Conservation (phyloP, 2,888 invertebrate genomes). For the Mongoloraphidia duomilia region DNA sequence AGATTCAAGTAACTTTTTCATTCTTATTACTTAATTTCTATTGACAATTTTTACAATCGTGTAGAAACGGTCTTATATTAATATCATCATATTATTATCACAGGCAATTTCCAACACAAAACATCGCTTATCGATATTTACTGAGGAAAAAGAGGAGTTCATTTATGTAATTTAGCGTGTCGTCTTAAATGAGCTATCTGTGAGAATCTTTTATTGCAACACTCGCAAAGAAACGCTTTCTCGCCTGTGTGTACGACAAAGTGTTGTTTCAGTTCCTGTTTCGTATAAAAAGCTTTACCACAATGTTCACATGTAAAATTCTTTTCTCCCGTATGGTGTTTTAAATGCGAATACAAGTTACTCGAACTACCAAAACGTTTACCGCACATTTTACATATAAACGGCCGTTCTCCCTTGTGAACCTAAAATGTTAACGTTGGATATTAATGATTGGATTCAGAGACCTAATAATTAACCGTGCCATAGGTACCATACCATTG, state of each 20-base stretch:
- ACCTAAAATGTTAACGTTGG: conserved; percentile 14
- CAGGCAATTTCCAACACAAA: no score
- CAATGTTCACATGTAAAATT: conserved; percentile 22
- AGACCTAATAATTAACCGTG: not conserved
- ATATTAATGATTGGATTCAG: not conserved
- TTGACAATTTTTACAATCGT: no score
- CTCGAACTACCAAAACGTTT: conserved; percentile 22
- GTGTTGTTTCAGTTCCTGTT: conserved; percentile 22
- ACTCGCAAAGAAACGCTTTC: conserved; percentile 20
- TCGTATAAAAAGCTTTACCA: conserved; percentile 22
- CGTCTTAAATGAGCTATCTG: conserved; percentile 21
- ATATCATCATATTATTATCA: no score
- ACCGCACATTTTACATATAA: conserved; percentile 21
- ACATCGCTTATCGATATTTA: no score
- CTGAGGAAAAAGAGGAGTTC: not conserved
- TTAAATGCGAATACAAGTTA: conserved; percentile 21
- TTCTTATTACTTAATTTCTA: no score
- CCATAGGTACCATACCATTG: conserved; percentile 16
- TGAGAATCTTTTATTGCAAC: conserved; percentile 21
- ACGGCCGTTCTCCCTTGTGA: conserved; percentile 23
- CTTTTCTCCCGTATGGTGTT: conserved; percentile 22
- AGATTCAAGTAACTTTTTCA: no score
- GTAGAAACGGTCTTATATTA: no score
- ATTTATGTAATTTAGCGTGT: conserved; percentile 20
- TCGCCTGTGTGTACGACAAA: conserved; percentile 21